Percentiles rank a stretch among this genome's conserved stretches.
These are phyloP conservation scores for Muntiacus muntjak DNA, from an alignment of 2,113 vertebrate genomes.

Conservation along the genomic window DNA sequence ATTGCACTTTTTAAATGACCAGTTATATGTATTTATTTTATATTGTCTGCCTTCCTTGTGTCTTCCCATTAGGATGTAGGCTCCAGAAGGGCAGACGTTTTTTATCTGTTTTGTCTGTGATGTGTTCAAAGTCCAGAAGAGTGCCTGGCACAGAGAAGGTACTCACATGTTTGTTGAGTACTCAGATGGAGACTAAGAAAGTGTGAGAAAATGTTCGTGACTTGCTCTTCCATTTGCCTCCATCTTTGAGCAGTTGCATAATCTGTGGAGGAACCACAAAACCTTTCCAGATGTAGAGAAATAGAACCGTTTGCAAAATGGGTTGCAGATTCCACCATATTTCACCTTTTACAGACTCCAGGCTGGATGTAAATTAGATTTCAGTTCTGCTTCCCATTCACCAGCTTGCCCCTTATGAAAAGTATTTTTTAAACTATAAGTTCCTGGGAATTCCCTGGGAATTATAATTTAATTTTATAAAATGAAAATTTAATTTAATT, in stretches of 20 bases:
- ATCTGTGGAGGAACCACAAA: background rate
- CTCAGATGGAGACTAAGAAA: background rate
- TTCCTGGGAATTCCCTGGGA: background rate
- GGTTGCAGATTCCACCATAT: background rate
- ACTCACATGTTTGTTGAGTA: background rate
- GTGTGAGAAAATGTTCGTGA: background rate
- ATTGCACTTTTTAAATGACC: background rate
- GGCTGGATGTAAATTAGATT: background rate
- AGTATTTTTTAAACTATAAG: background rate
- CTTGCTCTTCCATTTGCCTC: background rate
- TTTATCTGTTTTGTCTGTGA: background rate
- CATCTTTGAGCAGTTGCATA: background rate
- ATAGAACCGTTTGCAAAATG: background rate
- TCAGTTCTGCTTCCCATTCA: background rate
- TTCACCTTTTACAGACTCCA: background rate
- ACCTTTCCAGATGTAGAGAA: slow-evolving; percentile 29
- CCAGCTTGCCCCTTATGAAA: background rate
- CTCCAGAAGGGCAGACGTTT: background rate
- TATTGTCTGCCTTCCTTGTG: background rate
- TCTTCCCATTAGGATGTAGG: background rate
- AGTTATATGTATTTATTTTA: background rate
- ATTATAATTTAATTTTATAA: background rate
- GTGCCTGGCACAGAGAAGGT: background rate
- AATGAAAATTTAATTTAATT: background rate
- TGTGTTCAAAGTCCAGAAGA: background rate